Percentiles rank a stretch among this genome's conserved stretches.
Conservation (phyloP, 1,140 invertebrate species). For the Drosophila chauvacae region DNA sequence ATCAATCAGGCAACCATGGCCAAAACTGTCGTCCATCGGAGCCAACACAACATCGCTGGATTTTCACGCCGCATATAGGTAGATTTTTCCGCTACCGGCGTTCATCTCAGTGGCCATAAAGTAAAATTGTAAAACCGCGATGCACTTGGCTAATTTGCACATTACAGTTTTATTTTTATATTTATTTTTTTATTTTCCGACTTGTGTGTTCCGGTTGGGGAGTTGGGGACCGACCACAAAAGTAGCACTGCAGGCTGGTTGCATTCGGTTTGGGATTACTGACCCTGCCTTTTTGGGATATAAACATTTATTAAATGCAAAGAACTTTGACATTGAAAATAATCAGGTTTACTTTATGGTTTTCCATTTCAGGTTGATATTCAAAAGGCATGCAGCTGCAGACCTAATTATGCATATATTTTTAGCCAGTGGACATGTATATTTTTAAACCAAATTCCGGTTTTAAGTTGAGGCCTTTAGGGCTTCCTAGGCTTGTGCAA, state of each 20-base stretch:
- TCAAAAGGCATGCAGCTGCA: not conserved
- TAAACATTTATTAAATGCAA: not conserved
- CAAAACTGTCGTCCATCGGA: constrained; percentile 27
- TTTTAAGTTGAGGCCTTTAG: constrained; percentile 19
- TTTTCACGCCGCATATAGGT: constrained; percentile 36
- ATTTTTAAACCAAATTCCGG: constrained; percentile 14
- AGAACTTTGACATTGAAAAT: constrained; percentile 34
- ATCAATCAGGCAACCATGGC: constrained; percentile 60
- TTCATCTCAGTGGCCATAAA: constrained; percentile 36
- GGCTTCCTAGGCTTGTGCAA: constrained; percentile 6
- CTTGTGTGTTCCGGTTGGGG: constrained; percentile 15
- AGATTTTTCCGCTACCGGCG: constrained; percentile 51
- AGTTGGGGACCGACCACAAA: constrained; percentile 13
- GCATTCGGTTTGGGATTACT: not conserved
- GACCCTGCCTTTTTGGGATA: not conserved
- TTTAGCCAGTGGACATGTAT: constrained; percentile 14
- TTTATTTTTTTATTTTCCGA: constrained; percentile 26
- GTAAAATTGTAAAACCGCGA: constrained; percentile 39
- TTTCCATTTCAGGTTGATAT: constrained; percentile 7
- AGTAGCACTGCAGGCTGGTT: not conserved
- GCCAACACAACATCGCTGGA: constrained; percentile 16
- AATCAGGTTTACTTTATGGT: constrained; percentile 17
- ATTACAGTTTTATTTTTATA: constrained; percentile 39
- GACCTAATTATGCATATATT: constrained; percentile 52
- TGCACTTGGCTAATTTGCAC: constrained; percentile 67